Base-by-base conservation (phyloP, 2,113 vertebrate genomes). In the Chloropsis hardwickii region DNA sequence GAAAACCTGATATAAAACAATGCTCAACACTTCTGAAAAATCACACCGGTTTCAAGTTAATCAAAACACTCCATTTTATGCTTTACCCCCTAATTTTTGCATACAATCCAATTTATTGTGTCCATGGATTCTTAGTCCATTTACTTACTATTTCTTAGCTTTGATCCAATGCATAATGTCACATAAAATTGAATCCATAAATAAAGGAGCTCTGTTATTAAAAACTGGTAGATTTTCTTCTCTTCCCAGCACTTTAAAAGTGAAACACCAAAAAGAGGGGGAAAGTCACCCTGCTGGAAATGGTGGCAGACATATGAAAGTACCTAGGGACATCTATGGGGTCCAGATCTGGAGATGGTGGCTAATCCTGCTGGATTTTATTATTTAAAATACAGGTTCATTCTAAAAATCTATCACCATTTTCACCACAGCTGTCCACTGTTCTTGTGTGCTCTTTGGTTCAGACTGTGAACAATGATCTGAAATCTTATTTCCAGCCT, bases 401-500 rank as follows among this genome's bases (percentile, higher is more conserved):
- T 86, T 78, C 60, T 51, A 37, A 81, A 56, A 91, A 81, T n/a
- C 76, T 70, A 45, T 23, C 51, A 65, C 20, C 9, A 39, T 81
- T 62, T 71, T 48, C 51, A 56, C 27, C 64, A 47, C 33, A 70
- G 48, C 42, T 82, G 28, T 35, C 80, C 28, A 13, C 45, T 19
- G 27, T 15, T 83, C 37, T 50, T 33, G 37, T 27, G 18, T 17
- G 7, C 19, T 57, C n/a, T 57, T 86, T 25, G 77, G 12, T 85
- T 86, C 67, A 85, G 81, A 14, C 66, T 56, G 37, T 4, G 50
- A 80, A 81, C 64, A 83, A 88, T 6, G 35, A 88, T 58, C 64
- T 56, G 40, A 91, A 91, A 90, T 71, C 57, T 79, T 40, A 85
- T 35, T 91, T 92, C 78, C 84, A 96, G 84, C 74, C 69, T 89